Evolutionary conservation across 1,140 invertebrate genomes (phyloP).

Genomic region (Philopotamus ludificatus): DNA sequence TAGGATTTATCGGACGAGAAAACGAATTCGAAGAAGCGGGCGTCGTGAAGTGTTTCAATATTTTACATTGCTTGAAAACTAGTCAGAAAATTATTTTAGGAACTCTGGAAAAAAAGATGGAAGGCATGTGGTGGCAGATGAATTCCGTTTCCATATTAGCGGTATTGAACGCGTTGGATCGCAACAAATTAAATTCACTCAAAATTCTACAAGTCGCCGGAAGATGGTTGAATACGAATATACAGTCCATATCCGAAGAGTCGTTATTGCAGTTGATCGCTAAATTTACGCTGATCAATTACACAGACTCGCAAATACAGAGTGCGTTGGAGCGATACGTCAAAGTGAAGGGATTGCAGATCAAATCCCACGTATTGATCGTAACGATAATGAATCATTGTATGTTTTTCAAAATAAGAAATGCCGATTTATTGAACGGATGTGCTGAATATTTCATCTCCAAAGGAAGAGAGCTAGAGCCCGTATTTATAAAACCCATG

Average conservation of each 20-base stretch:
- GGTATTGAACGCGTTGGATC: slow-evolving; percentile 55
- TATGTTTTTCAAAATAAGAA: slow-evolving; percentile 59
- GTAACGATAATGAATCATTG: slow-evolving; percentile 65
- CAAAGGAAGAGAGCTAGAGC: slow-evolving; percentile 54
- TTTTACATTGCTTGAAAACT: slow-evolving; percentile 59
- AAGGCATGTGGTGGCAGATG: slow-evolving; percentile 60
- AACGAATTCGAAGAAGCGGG: slow-evolving; percentile 60
- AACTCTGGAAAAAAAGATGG: slow-evolving; percentile 63
- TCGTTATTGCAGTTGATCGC: slow-evolving; percentile 61
- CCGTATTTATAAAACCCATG: slow-evolving; percentile 59
- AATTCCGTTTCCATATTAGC: slow-evolving; percentile 56
- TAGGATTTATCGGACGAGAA: slow-evolving; percentile 62
- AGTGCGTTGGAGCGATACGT: slow-evolving; percentile 64
- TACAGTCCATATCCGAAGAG: slow-evolving; percentile 61
- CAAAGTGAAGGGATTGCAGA: slow-evolving; percentile 54
- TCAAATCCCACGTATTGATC: slow-evolving; percentile 59
- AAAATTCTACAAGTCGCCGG: slow-evolving; percentile 55
- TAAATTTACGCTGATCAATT: slow-evolving; percentile 57
- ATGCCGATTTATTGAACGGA: slow-evolving; percentile 58
- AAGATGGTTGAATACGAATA: slow-evolving; percentile 63
- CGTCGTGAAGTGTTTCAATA: slow-evolving; percentile 59
- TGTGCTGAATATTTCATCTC: slow-evolving; percentile 61
- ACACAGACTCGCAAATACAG: slow-evolving; percentile 57
- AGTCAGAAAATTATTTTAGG: slow-evolving; percentile 63
- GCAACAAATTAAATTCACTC: slow-evolving; percentile 50